A percentile compares a stretch with the other conserved stretches of the same genome.
These are phyloP conservation scores for Ancistrus triradiatus DNA, from an alignment of 2,113 vertebrate species.

Conservation along the genomic window DNA sequence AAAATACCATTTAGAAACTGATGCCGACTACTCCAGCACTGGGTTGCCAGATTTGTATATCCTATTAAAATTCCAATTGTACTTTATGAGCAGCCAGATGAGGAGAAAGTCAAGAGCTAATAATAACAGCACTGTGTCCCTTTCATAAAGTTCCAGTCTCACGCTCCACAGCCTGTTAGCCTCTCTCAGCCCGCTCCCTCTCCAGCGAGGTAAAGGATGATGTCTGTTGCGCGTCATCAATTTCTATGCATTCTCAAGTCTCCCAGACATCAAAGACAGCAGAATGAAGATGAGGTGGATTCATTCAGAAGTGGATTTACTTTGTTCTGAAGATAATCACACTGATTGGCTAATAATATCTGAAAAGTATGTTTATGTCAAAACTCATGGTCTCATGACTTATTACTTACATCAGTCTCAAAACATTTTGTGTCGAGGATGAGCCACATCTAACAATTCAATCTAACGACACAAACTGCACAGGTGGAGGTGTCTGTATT, in stretches of 20 bases:
- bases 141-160: constrained; percentile 60
- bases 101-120: constrained; percentile 42
- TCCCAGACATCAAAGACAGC: too few species aligned
- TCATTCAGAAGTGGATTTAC: constrained; percentile 8
- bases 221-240: neutral
- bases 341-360: too few species aligned
- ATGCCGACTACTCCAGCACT: constrained; percentile 16
- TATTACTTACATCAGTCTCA: constrained; percentile 7
- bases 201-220: neutral
- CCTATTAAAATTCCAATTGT: constrained; percentile 45
- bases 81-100: constrained; percentile 44
- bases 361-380: neutral
- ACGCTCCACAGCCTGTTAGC: constrained; percentile 2
- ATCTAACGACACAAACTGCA: too few species aligned
- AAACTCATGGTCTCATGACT: neutral
- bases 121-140: constrained; percentile 57
- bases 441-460: too few species aligned
- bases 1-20: neutral
- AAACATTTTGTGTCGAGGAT: too few species aligned
- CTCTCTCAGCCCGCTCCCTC: neutral
- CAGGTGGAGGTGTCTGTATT: too few species aligned
- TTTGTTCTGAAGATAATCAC: too few species aligned
- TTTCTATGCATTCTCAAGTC: too few species aligned
- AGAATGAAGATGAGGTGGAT: neutral
- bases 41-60: constrained; percentile 18